Percentiles rank a stretch among this genome's conserved stretches.
phyloP scores from a whole-genome alignment of 2,888 invertebrate species.

The Acrobasis consociella region DNA sequence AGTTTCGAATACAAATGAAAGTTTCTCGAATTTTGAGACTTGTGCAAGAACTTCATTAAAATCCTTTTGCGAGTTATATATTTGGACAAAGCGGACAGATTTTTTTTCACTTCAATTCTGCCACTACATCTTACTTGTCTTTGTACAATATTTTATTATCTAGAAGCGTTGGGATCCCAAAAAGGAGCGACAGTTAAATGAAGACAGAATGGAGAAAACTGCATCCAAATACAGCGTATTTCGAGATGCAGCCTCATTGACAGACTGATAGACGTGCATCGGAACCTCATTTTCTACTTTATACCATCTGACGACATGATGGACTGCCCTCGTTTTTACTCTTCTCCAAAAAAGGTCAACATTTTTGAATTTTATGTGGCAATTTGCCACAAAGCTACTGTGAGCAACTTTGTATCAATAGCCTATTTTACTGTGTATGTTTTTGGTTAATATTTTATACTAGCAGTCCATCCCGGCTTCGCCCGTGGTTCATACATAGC shows the following conservation, averaged over 20 bases:
- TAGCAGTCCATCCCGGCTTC: too few species aligned
- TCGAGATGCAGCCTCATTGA: not conserved
- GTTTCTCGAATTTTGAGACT: slow-evolving; percentile 13
- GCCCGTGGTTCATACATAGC: too few species aligned
- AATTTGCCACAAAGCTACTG: too few species aligned
- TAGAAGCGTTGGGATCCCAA: not conserved
- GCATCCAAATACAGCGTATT: not conserved
- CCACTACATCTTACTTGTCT: not conserved
- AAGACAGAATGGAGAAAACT: slow-evolving; percentile 1
- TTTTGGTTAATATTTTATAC: too few species aligned
- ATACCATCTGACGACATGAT: not conserved
- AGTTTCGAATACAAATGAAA: slow-evolving; percentile 17
- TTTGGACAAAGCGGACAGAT: not conserved
- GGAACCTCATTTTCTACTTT: not conserved
- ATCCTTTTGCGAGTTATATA: slow-evolving; percentile 7
- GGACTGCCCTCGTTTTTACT: not conserved
- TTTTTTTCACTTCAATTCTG: not conserved
- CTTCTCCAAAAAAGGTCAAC: not conserved
- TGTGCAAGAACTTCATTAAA: slow-evolving; percentile 7
- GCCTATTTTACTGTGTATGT: too few species aligned
- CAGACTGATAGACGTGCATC: not conserved
- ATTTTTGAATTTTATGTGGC: not conserved
- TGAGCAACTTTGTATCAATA: too few species aligned
- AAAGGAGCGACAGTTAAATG: slow-evolving; percentile 3
- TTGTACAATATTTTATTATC: not conserved